A percentile compares a stretch with the other conserved stretches of the same genome.
These are phyloP conservation scores for Tachyglossus aculeatus DNA, from an alignment of 2,797 vertebrate species.

Conservation along the genomic window DNA sequence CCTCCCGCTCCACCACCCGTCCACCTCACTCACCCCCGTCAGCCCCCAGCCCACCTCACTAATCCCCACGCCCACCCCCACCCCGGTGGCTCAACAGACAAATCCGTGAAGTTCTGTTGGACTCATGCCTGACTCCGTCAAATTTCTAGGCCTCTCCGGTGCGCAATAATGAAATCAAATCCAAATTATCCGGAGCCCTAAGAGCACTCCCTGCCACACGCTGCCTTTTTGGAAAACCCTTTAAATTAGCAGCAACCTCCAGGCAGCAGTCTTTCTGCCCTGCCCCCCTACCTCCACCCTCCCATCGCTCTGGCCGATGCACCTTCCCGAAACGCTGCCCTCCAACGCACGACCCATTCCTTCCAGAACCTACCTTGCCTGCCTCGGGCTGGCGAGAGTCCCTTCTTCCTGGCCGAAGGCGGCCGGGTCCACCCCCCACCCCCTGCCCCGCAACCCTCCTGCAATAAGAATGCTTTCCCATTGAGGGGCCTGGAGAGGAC, in stretches of 20 bases:
- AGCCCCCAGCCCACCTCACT: background rate
- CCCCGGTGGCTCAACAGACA: background rate
- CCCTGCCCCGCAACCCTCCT: constrained; percentile 40
- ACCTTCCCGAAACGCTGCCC: background rate
- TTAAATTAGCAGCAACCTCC: background rate
- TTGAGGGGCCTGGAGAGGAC: constrained; percentile 56
- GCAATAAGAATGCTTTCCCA: constrained; percentile 51
- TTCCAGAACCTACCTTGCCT: background rate
- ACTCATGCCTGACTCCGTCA: too few relatives aligned
- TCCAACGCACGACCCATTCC: background rate
- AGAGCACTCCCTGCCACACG: background rate
- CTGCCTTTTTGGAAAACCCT: background rate
- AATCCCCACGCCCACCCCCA: too few relatives aligned
- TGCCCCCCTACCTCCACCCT: background rate
- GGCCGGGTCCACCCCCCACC: constrained; percentile 3
- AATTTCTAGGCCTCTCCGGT: too few relatives aligned
- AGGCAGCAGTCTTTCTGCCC: background rate
- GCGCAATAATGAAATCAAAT: too few relatives aligned
- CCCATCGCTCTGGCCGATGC: background rate
- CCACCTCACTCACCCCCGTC: background rate
- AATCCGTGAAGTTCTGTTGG: background rate
- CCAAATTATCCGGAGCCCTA: too few relatives aligned
- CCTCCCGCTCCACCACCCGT: background rate
- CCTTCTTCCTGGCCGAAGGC: background rate
- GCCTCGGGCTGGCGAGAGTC: too few relatives aligned